A percentile compares a stretch with the other conserved stretches of the same genome.
phyloP scores from a whole-genome alignment of 2,113 vertebrate species.

The Brevimyrus niger region DNA sequence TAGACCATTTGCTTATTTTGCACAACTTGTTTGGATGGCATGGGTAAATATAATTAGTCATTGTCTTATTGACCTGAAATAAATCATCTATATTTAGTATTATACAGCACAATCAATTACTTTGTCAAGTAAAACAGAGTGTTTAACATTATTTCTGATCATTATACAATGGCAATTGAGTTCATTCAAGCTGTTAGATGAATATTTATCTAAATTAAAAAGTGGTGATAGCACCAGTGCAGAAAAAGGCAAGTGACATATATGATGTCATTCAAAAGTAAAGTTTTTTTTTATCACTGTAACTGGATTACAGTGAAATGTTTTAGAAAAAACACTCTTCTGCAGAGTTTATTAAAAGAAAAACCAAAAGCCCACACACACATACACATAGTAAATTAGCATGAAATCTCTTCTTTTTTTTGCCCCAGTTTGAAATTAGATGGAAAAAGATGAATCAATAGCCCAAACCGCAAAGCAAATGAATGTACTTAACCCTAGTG shows the following conservation, averaged over 20 bases:
- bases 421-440: not conserved
- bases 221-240: not conserved
- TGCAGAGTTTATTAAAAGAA: not conserved
- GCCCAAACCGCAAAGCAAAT: not conserved
- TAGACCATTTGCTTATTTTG: not conserved
- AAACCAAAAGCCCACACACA: not conserved
- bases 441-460: not conserved
- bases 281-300: not conserved
- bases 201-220: not conserved
- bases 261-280: not conserved
- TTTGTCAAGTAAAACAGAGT: not conserved
- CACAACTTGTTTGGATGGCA: not conserved
- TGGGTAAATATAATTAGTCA: not conserved
- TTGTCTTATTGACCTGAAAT: not conserved
- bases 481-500: not conserved
- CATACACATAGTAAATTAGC: not conserved
- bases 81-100: not conserved
- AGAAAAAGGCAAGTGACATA: not conserved
- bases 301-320: not conserved
- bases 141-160: not conserved
- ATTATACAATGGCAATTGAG: not conserved
- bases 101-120: not conserved
- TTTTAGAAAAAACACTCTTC: not conserved
- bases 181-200: not conserved
- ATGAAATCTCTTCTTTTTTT: not conserved